A percentile compares a stretch with the other conserved stretches of the same genome.
These are phyloP conservation scores for Cryptocephalus moraei DNA, from an alignment of 2,888 invertebrate species.

Conservation along the genomic window DNA sequence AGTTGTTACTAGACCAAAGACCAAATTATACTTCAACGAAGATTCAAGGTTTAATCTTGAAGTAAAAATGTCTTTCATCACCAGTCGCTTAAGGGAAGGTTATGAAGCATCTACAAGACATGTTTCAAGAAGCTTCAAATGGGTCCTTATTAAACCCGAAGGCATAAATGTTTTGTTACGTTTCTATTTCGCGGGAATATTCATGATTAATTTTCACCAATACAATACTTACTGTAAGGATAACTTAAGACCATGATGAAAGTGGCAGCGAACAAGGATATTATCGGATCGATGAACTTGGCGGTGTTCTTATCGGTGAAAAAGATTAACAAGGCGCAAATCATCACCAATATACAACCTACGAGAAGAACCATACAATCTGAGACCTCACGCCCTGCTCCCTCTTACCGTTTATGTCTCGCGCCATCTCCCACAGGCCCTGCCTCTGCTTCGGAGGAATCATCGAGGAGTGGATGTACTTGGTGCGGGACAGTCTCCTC, in stretches of 20 bases:
- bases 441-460: constrained; percentile 40
- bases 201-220: too few species aligned
- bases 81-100: too few species aligned
- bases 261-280: constrained; percentile 65
- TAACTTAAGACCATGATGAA: constrained; percentile 64
- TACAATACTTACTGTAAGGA: constrained; percentile 58
- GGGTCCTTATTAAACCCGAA: too few species aligned
- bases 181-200: too few species aligned
- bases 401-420: constrained; percentile 37
- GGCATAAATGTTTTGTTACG: too few species aligned
- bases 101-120: too few species aligned
- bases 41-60: too few species aligned
- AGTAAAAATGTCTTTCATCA: too few species aligned
- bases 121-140: too few species aligned
- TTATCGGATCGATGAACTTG: constrained; percentile 63
- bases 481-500: constrained; percentile 39
- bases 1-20: too few species aligned
- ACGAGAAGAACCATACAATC: constrained; percentile 10
- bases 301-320: constrained; percentile 50
- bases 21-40: too few species aligned
- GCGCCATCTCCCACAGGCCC: constrained; percentile 48
- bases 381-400: neutral
- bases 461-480: constrained; percentile 14
- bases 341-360: constrained; percentile 69
- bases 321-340: constrained; percentile 51